Percentiles rank a stretch among this genome's conserved stretches.
phyloP scores from a whole-genome alignment of 64 coral and sea anemone genomes.

The Platygyra sinensis region DNA sequence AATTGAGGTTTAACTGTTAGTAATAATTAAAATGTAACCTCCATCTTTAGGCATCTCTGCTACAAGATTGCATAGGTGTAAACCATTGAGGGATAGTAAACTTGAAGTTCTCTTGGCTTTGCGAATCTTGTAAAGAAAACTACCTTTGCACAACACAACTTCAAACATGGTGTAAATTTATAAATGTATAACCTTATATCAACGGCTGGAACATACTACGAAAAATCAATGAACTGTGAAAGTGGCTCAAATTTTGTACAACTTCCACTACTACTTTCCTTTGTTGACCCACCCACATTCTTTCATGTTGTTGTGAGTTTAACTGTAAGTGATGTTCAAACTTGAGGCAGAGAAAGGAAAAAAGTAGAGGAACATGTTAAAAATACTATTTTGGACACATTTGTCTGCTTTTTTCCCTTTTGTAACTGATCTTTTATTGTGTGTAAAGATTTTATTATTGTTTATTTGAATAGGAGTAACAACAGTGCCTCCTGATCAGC shows the following conservation, averaged over 20 bases:
- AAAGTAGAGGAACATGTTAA: no score
- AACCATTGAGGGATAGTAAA: constrained; percentile 35
- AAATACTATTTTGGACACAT: no score
- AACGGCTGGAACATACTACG: no score
- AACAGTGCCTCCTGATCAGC: constrained; percentile 61
- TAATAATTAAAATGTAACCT: neutral
- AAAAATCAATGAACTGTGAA: no score
- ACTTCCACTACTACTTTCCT: no score
- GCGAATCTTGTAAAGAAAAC: neutral
- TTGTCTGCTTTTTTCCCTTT: no score
- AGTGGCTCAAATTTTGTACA: no score
- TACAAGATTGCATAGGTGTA: constrained; percentile 35
- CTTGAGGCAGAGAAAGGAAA: no score
- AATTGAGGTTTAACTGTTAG: neutral
- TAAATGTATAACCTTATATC: neutral
- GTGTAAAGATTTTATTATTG: neutral
- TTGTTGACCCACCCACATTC: no score
- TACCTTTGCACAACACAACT: neutral
- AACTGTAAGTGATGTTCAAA: no score
- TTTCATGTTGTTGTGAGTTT: no score
- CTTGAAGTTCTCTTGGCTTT: constrained; percentile 2
- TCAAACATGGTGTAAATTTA: neutral
- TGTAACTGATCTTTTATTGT: neutral
- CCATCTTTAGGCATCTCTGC: constrained; percentile 46
- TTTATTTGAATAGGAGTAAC: constrained; percentile 57